These are phyloP conservation scores for Octopus bimaculoides DNA, from an alignment of 1,140 invertebrate species.

Conservation along the genomic window DNA sequence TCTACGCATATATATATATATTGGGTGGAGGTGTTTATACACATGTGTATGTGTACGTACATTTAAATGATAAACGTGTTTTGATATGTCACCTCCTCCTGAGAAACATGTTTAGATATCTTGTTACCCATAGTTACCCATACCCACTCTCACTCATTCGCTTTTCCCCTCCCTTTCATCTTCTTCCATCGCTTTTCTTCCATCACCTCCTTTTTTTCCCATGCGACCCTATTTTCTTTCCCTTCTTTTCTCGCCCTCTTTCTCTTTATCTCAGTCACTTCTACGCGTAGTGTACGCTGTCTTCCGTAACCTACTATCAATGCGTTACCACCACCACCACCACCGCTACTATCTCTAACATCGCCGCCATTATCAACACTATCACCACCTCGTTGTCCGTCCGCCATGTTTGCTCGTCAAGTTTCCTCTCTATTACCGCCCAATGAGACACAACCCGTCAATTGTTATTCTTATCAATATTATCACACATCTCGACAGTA, in stretches of 20 bases:
- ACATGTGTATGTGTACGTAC: no score
- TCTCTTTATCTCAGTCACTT: constrained; percentile 19
- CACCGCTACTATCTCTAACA: constrained; percentile 15
- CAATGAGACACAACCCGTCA: no score
- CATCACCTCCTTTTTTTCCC: no score
- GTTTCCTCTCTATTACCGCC: constrained; percentile 8
- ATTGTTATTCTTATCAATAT: no score
- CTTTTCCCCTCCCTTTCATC: no score
- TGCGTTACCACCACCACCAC: constrained; percentile 9
- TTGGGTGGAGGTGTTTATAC: no score
- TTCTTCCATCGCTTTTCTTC: no score
- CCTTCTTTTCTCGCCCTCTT: constrained; percentile 20
- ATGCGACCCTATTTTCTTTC: not conserved
- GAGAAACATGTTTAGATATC: not conserved
- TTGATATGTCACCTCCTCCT: not conserved
- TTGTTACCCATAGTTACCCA: constrained; percentile 11
- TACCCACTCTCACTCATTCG: not conserved
- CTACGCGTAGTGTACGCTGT: constrained; percentile 6
- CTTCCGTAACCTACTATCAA: constrained; percentile 4
- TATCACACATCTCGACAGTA: no score
- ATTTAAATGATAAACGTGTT: no score
- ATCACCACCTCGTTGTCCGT: not conserved
- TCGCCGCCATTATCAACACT: constrained; percentile 18
- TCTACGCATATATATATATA: no score
- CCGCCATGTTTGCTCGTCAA: constrained; percentile 17